Evolutionary conservation across 2,888 invertebrate species (phyloP), one percentile per base, ranked within the genome.

Genomic region (Abrostola triplasia): DNA sequence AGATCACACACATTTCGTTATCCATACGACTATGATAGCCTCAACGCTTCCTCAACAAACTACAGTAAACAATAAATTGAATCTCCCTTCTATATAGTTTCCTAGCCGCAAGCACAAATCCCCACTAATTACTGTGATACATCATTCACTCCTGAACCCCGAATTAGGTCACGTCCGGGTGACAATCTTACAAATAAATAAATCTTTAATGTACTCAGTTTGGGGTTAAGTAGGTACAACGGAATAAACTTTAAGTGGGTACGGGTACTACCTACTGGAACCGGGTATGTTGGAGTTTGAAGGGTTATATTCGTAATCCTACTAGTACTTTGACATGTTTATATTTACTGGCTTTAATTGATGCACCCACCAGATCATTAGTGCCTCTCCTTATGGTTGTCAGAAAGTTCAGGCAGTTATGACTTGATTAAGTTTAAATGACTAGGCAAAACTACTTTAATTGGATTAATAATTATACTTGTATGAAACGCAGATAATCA

Each of bases 41-140:
- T 24, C 8, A 40, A 6, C 44, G 11, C 6, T 13, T 12, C 44
- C 13, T 47, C 13, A 9, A 47, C 13, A 47, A 47, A 13, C 13
- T 35, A 51, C 41, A 42, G 10, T 12, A 36, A 63, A 47, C 51
- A 56, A 64, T 74, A 67, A 60, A 63, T 50, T 36, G 11, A 11
- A 7, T 7, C 59, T 58, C 8, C 49, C 10, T 48, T 48, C 36
- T 13, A 66, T 64, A 48, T 42, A 36, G 48, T 60, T 59, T 54
- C 36, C n/a, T 51, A 35, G n/a, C 36, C 42, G 7, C 41, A 48
- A 61, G 57, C 64, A n/a, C 58, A 54, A 67, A 67, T 67, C 75
- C 59, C 36, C 24, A 49, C 62, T 77, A 76, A 74, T 77, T 70
- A 65, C 63, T 36, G 56, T 48, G 41, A 69, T 73, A 64, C 49